Conservation (phyloP, 2,797 vertebrate genomes). For the Natrix natrix region DNA sequence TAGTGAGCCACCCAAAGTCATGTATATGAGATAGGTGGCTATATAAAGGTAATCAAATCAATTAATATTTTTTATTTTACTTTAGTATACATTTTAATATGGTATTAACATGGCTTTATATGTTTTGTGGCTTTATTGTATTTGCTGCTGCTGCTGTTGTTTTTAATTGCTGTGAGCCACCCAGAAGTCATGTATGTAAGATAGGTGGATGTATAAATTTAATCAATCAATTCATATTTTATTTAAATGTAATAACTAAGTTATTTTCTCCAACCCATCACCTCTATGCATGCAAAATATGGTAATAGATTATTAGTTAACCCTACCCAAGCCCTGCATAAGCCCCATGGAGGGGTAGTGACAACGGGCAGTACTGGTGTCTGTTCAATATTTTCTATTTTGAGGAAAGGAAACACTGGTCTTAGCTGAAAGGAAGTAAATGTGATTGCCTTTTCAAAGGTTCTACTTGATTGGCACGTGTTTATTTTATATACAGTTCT, state of each 20-base stretch:
- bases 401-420: background rate
- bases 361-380: background rate
- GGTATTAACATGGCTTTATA: no score
- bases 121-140: background rate
- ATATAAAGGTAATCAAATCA: background rate
- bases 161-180: no score
- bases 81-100: no score
- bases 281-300: constrained; percentile 59
- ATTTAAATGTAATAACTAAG: constrained; percentile 21
- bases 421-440: background rate
- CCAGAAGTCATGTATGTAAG: background rate
- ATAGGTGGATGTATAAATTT: background rate
- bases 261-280: constrained; percentile 52
- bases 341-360: background rate
- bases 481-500: background rate
- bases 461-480: background rate
- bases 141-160: no score
- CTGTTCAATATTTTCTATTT: background rate
- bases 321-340: background rate
- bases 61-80: constrained; percentile 18
- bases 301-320: background rate
- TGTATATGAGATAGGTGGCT: background rate
- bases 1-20: background rate
- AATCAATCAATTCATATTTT: constrained; percentile 4
- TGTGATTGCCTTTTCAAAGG: background rate